Percentiles rank a stretch among this genome's conserved stretches.
These are phyloP conservation scores for Cyclophora punctaria DNA, from an alignment of 2,888 invertebrate genomes.

Conservation along the genomic window DNA sequence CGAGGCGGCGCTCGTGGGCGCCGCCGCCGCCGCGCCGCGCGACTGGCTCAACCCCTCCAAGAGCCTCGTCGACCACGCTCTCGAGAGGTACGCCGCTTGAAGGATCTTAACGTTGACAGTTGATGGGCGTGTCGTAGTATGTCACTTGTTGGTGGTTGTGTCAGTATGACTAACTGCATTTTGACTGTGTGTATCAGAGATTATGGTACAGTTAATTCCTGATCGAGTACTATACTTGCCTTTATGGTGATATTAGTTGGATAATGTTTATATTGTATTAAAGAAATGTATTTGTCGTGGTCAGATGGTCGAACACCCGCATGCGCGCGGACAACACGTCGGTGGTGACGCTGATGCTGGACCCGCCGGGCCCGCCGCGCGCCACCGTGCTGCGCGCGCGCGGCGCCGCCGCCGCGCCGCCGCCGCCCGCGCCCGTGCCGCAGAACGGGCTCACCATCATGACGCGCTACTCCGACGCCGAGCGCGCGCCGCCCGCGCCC, in stretches of 20 bases:
- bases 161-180: no score
- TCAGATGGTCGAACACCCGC: conserved; percentile 86
- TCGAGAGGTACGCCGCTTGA: conserved; percentile 65
- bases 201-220: no score
- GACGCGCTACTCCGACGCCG: conserved; percentile 63
- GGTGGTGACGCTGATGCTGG: conserved; percentile 91
- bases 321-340: conserved; percentile 98
- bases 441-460: conserved; percentile 66
- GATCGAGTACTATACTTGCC: no score
- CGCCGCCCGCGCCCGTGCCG: conserved; percentile 35
- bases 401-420: conserved; percentile 21
- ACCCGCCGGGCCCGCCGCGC: conserved; percentile 88
- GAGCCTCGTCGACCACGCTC: conserved; percentile 86
- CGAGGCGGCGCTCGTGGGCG: conserved; percentile 77
- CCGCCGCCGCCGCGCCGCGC: conserved; percentile 53
- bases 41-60: conserved; percentile 94
- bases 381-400: conserved; percentile 76
- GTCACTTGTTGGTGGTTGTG: no score
- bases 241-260: no score
- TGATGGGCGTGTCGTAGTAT: no score
- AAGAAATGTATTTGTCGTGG: neutral
- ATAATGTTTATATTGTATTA: neutral
- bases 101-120: no score
- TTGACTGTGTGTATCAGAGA: no score
- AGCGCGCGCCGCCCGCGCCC: conserved; percentile 32